phyloP scores from a whole-genome alignment of 2,113 vertebrate species.

The Paedocypris sp. region DNA sequence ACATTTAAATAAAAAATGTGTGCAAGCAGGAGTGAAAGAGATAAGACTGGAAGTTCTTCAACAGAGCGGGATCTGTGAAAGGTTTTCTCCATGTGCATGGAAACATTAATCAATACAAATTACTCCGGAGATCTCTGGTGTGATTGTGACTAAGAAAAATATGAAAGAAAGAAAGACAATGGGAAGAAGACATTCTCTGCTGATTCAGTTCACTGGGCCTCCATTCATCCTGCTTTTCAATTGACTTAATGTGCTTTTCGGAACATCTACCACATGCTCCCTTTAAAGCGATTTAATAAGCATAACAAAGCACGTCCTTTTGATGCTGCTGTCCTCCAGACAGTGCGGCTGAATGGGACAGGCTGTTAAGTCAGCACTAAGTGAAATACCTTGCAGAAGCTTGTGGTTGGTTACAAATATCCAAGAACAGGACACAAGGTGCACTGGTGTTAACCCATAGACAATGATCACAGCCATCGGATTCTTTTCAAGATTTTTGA shows the following conservation, averaged over 20 bases:
- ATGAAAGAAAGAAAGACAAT: background rate
- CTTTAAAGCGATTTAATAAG: slow-evolving; percentile 13
- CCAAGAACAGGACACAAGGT: background rate
- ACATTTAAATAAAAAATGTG: slow-evolving; percentile 10
- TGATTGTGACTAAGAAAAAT: background rate
- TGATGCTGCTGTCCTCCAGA: slow-evolving; percentile 13
- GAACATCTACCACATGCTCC: background rate
- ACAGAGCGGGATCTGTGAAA: background rate
- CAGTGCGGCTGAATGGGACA: background rate
- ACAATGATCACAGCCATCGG: background rate
- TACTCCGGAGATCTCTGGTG: slow-evolving; percentile 8
- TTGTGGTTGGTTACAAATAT: background rate
- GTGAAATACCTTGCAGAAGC: background rate
- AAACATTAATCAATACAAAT: slow-evolving; percentile 28
- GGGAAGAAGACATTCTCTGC: background rate
- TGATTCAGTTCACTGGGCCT: background rate
- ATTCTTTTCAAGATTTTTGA: background rate
- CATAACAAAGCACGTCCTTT: slow-evolving; percentile 13
- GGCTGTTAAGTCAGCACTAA: background rate
- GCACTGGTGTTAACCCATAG: background rate
- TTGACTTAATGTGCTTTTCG: background rate
- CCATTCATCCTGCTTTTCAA: background rate
- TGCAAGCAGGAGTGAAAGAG: background rate
- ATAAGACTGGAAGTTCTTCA: slow-evolving; percentile 4
- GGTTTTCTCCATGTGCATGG: background rate